Evolutionary conservation across 2,113 vertebrate genomes (phyloP).

Genomic region (Ranitomeya imitator): DNA sequence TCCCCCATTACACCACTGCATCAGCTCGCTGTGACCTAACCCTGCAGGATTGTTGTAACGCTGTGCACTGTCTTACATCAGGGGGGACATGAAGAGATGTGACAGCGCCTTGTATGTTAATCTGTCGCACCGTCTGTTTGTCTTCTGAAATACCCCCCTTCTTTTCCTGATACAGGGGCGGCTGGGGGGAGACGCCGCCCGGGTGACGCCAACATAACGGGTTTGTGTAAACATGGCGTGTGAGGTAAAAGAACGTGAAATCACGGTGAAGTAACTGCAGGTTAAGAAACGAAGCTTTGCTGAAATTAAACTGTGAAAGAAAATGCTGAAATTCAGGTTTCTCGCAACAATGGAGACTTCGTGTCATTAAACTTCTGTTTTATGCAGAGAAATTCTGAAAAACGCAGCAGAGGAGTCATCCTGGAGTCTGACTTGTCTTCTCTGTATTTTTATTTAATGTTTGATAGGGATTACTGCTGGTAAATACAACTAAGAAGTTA

Average conservation of each 20-base stretch:
- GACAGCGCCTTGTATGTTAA: neutral
- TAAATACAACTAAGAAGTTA: no score
- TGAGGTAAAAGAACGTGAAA: conserved; percentile 24
- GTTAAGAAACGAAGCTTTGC: conserved; percentile 45
- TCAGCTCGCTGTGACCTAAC: conserved; percentile 28
- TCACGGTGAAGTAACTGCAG: conserved; percentile 26
- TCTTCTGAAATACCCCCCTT: neutral
- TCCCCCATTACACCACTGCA: conserved; percentile 37
- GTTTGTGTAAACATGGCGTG: neutral
- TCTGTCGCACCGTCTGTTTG: neutral
- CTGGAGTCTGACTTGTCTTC: neutral
- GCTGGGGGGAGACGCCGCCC: neutral
- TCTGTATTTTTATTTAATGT: no score
- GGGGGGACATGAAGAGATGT: neutral
- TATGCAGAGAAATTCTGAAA: neutral
- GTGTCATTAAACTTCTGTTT: conserved; percentile 13
- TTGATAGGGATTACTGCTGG: no score
- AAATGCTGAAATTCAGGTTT: conserved; percentile 46
- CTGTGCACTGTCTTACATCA: conserved; percentile 45
- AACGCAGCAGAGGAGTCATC: neutral
- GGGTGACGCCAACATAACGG: no score
- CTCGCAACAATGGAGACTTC: conserved; percentile 21
- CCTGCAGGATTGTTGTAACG: conserved; percentile 24
- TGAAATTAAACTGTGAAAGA: conserved; percentile 27
- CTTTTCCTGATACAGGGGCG: neutral